Base-by-base conservation (phyloP, 2,797 vertebrate genomes). In the Brachymystax lenok region DNA sequence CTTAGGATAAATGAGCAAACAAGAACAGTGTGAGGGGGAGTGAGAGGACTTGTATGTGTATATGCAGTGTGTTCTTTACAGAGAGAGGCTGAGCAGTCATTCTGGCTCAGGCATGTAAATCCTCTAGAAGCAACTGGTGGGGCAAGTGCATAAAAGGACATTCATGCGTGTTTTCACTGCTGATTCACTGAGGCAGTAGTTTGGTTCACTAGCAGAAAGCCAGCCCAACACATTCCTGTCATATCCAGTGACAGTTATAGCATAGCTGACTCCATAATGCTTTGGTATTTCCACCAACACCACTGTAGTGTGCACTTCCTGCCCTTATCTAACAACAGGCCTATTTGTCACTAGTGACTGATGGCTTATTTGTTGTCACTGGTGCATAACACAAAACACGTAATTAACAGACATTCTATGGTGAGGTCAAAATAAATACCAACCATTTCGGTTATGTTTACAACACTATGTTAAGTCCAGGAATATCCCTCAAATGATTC, bases 181-280 rank as follows among this genome's bases (percentile, higher is more conserved):
- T 85, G 77, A 80, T 79, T 90, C 79, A 35, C 82, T 80, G 79
- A 81, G 83, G 87, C 30, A 74, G 77, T 82, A 77, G 76, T 80
- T 84, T 84, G 80, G 82, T 79, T 85, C 83, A 74, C 77, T 77
- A 35, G 66, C 40, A 63, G 77, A 80, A 77, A 74, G 80, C 69
- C 52, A 40, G 78, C 40, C 51, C 51, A 77, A 83, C 81, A 82
- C 90, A 93, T 94, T 91, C 92, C 90, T 86, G 61, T 82, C 84
- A 74, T 89, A 79, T 80, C 80, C 74, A 46, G 79, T 74, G 87
- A 75, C 86, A 84, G 88, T 90, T 84, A 82, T 79, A 92, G 88
- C 88, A 78, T 80, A 84, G 86, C 61, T 76, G 77, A 77, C 77
- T 88, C 81, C 85, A 78, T 79, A 70, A 73, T 0, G 80, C 82